Evolutionary conservation across 2,797 vertebrate genomes (phyloP).

Genomic region (Platyrinchus mystaceus): DNA sequence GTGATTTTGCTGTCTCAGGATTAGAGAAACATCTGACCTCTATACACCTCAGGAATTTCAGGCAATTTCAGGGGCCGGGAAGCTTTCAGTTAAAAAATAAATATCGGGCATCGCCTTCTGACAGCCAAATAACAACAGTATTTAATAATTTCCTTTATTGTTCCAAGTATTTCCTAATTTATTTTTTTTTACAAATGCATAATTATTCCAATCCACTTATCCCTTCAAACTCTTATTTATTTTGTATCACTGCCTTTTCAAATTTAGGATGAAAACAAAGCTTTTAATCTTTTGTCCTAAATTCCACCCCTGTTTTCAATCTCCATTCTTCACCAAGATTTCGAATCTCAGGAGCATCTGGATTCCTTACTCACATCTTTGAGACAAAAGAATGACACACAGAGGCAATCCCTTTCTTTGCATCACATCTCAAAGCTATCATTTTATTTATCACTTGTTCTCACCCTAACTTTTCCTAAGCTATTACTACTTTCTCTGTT

Average conservation of each 20-base stretch:
- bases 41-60: not conserved
- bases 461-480: not conserved
- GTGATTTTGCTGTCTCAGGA: not conserved
- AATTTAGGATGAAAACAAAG: constrained; percentile 7
- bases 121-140: not conserved
- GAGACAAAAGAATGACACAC: not conserved
- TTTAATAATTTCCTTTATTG: not conserved
- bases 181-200: not conserved
- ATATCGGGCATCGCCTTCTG: not conserved
- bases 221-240: not conserved
- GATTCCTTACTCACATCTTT: not conserved
- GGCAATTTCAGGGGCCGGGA: fast-evolving
- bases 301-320: not conserved
- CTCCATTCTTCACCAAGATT: not conserved
- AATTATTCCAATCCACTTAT: not conserved
- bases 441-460: not conserved
- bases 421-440: not conserved
- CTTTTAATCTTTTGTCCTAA: not conserved
- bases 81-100: not conserved
- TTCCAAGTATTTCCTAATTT: not conserved
- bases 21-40: not conserved
- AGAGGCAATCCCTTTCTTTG: not conserved
- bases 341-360: not conserved
- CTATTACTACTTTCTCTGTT: not conserved
- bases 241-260: not conserved